Evolutionary conservation across 2,113 vertebrate genomes (phyloP), one percentile per base, ranked within the genome.

Genomic region (Arothron firmamentum): DNA sequence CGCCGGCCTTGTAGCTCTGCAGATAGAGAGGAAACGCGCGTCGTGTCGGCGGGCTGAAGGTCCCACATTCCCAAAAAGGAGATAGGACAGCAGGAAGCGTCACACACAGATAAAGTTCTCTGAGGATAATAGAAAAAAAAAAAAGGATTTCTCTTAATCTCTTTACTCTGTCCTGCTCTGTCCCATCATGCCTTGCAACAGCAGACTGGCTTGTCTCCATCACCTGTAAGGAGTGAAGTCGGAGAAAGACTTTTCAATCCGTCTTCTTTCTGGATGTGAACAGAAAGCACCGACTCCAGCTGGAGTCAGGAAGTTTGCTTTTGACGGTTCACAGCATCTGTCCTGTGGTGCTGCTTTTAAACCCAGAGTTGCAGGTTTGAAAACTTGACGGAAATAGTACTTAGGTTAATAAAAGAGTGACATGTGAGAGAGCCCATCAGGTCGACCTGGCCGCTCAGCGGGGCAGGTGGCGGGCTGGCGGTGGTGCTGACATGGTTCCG

Each of bases 201-300:
- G 48, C 20, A 63, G 73, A 60, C 50, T 67, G 75, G 75, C 46
- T 12, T 42, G 53, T 72, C 75, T 75, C 70, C 66, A 72, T 80
- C 71, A 52, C 47, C 52, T 65, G 67, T 64, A 47, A 75, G 68
- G 78, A 38, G 69, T 82, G 67, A 78, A 69, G 53, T 74, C 59
- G 31, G 45, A 55, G 79, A 86, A 74, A 81, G 43, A 85, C 77
- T 86, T 83, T 76, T 61, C 60, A 80, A 83, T 79, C 73, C 66
- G 28, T 41, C 65, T 60, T 72, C 46, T 21, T 43, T 4, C 20
- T 52, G 59, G 41, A 73, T 66, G 60, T 23, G 56, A 75, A 47
- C 55, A 56, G 52, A 76, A 52, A 14, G 43, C 12, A 3, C 13
- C 43, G 13, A 14, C 43, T 11, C 43, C 43, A 16, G 43, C 43